Conservation (phyloP, 2,888 invertebrate species). For the Cosmia pyralina region DNA sequence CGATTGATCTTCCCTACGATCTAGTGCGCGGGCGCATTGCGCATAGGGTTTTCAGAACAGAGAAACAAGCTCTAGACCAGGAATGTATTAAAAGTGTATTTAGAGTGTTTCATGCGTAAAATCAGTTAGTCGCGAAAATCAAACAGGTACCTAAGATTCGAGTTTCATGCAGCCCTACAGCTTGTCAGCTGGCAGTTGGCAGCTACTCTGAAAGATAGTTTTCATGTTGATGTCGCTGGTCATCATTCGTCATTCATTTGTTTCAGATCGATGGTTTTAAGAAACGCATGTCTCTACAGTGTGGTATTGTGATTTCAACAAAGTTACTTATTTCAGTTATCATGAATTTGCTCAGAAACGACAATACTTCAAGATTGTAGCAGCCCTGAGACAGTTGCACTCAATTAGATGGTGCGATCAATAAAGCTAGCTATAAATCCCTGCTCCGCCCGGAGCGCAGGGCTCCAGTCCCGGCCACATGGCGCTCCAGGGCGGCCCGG, state of each 20-base stretch:
- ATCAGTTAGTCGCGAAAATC: not conserved
- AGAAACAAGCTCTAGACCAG: not conserved
- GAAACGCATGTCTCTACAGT: not conserved
- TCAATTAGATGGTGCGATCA: constrained; percentile 59
- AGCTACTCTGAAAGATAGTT: not conserved
- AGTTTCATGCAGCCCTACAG: not conserved
- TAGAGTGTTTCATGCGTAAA: not conserved
- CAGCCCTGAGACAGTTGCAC: constrained; percentile 44
- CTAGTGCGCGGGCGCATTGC: constrained; percentile 29
- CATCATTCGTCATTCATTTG: not conserved
- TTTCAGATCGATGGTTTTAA: no score
- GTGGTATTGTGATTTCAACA: not conserved
- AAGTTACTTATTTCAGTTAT: not conserved
- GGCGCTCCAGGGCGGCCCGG: constrained; percentile 13
- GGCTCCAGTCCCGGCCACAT: not conserved
- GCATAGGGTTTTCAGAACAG: constrained; percentile 45
- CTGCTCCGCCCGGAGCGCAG: constrained; percentile 3
- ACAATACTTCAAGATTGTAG: not conserved
- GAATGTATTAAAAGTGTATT: not conserved
- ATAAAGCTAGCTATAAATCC: constrained; percentile 57
- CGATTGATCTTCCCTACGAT: constrained; percentile 50
- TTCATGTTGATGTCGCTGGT: not conserved
- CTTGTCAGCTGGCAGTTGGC: not conserved
- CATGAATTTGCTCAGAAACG: not conserved
- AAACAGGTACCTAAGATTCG: not conserved